Base-by-base conservation (phyloP, 1,140 invertebrate species). In the Delia radicum region DNA sequence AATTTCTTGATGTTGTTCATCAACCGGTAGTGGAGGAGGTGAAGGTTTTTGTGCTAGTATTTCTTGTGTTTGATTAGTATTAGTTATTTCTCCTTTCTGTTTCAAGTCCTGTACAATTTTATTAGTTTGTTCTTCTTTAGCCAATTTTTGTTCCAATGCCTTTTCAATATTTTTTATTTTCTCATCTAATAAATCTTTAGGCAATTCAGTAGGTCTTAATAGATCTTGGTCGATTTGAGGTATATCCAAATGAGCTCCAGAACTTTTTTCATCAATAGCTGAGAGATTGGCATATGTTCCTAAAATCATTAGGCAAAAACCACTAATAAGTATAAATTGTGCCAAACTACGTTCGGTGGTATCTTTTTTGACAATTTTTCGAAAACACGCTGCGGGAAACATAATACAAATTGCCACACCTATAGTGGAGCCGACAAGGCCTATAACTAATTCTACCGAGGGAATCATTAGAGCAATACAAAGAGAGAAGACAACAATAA, bases 341-440 rank as follows among this genome's bases (percentile, higher is more conserved):
- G 93, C 93, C 48, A 93, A 78, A 13, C 92, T 79, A 77, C 90
- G 89, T 84, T 94, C 93, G 81, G 92, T 93, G 0, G 92, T 93
- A 79, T 93, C 90, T 87, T 93, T 94, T 37, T 87, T 90, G 8
- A 91, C 91, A 48, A 94, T 89, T 46, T 91, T 90, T 42, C 93
- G 89, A 79, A 94, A 94, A 81, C 91, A 92, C 10, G 90, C 89
- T 1, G 95, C 93, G 0, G 97, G 97, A 82, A 98, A 94, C 79
- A 98, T 93, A 15, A 97, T 90, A 81, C 96, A 98, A 77, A 98
- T 94, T 74, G 96, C 90, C n/a, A 96, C 94, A 4, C 97, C 97
- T 79, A 97, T 96, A 12, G 97, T 98, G 13, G 97, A 96, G 13
- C 97, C 97, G 72, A 96, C 92, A 31, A 98, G 86, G 4, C 96